Percentiles rank a stretch among this genome's conserved stretches.
Evolutionary conservation across 2,888 invertebrate genomes (phyloP).

Genomic region (Drosophila testacea): DNA sequence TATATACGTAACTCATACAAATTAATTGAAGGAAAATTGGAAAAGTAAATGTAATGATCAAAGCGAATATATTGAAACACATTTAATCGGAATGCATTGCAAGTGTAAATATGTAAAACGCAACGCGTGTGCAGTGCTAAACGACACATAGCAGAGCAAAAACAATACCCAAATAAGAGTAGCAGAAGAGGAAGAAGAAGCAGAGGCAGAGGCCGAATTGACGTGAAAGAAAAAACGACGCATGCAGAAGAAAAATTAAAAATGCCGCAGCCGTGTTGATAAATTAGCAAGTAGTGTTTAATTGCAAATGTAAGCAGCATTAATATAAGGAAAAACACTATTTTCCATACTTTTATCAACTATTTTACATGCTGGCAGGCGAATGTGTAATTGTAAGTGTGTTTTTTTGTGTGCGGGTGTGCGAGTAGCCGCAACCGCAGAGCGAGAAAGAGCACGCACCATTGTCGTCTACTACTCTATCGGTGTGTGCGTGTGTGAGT

Average conservation of each 20-base stretch:
- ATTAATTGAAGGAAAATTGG: slow-evolving; percentile 60
- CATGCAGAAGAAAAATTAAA: slow-evolving; percentile 73
- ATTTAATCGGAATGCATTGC: slow-evolving; percentile 47
- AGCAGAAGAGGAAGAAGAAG: slow-evolving; percentile 39
- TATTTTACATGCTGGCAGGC: slow-evolving; percentile 55
- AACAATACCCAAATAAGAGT: slow-evolving; percentile 46
- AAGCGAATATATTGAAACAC: slow-evolving; percentile 33
- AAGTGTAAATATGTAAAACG: slow-evolving; percentile 52
- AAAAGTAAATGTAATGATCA: slow-evolving; percentile 47
- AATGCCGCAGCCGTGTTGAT: slow-evolving; percentile 65
- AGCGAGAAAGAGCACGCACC: slow-evolving; percentile 62
- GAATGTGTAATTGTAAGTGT: slow-evolving; percentile 20
- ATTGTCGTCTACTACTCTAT: slow-evolving; percentile 52
- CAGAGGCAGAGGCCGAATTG: slow-evolving; percentile 51
- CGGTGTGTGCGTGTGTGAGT: slow-evolving; percentile 34
- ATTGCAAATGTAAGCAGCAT: slow-evolving; percentile 60
- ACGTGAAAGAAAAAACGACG: slow-evolving; percentile 73
- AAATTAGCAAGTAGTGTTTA: slow-evolving; percentile 62
- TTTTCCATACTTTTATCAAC: slow-evolving; percentile 54
- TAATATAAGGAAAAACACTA: slow-evolving; percentile 45
- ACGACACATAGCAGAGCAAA: slow-evolving; percentile 60
- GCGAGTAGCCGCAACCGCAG: slow-evolving; percentile 53
- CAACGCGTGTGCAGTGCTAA: slow-evolving; percentile 64
- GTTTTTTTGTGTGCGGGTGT: slow-evolving; percentile 46
- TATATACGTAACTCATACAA: slow-evolving; percentile 60